Evolutionary conservation across 1,140 invertebrate species (phyloP).

Genomic region (Magallana angulata): DNA sequence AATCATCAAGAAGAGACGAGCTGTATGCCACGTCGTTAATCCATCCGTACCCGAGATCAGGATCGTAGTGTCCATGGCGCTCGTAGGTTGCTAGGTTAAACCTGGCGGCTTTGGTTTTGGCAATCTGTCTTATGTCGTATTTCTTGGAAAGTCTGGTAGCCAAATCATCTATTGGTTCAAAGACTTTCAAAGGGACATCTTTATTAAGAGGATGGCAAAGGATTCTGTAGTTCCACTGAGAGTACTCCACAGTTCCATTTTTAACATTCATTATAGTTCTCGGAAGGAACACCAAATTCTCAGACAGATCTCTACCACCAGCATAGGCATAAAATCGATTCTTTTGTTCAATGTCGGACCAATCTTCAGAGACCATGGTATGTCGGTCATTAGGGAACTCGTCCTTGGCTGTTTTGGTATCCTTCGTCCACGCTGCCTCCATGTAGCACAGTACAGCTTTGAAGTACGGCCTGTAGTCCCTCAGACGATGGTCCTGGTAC

Average conservation of each 20-base stretch:
- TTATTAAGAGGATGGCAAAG: constrained; percentile 70
- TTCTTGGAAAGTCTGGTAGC: constrained; percentile 55
- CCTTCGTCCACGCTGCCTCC: constrained; percentile 65
- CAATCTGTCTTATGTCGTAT: constrained; percentile 44
- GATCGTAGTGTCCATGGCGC: constrained; percentile 25
- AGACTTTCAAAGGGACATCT: constrained; percentile 53
- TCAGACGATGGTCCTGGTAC: constrained; percentile 53
- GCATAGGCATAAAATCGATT: constrained; percentile 66
- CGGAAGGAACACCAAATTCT: constrained; percentile 68
- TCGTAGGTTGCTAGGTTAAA: constrained; percentile 56
- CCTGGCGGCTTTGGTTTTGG: constrained; percentile 50
- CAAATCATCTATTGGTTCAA: constrained; percentile 68
- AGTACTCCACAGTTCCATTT: constrained; percentile 58
- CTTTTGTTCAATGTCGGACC: constrained; percentile 65
- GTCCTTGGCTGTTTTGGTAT: constrained; percentile 55
- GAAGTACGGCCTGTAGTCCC: constrained; percentile 71
- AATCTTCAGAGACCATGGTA: constrained; percentile 62
- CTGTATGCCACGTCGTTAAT: constrained; percentile 42
- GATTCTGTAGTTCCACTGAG: constrained; percentile 75
- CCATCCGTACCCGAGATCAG: constrained; percentile 47
- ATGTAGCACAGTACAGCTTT: constrained; percentile 68
- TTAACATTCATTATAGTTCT: constrained; percentile 60
- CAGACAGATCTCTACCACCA: constrained; percentile 63
- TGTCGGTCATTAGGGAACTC: constrained; percentile 67
- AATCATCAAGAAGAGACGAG: constrained; percentile 61